phyloP scores from a whole-genome alignment of 2,113 vertebrate species.

The Sialia sialis region DNA sequence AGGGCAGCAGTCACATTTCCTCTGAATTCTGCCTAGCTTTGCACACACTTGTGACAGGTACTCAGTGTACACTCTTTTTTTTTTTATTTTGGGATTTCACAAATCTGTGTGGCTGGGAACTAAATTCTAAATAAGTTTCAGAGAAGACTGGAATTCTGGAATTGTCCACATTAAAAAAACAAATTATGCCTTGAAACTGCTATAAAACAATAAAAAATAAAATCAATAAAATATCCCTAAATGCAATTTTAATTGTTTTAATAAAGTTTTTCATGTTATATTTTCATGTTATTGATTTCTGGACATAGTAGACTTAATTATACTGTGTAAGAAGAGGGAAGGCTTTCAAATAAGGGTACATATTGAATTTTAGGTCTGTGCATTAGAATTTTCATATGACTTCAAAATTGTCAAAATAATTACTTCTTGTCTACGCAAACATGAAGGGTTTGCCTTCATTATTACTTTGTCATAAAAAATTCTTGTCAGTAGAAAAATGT shows the following conservation, averaged over 20 bases:
- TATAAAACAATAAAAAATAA: not conserved
- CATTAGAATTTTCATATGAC: not conserved
- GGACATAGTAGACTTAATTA: not conserved
- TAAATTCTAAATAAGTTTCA: not conserved
- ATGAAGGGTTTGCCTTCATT: not conserved
- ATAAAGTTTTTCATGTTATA: not conserved
- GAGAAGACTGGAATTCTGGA: not conserved
- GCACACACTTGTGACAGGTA: not conserved
- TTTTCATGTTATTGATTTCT: not conserved
- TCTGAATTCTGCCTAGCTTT: not conserved
- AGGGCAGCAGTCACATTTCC: not conserved
- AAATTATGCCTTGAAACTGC: not conserved
- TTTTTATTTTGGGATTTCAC: not conserved
- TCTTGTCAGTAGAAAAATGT: not conserved
- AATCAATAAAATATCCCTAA: not conserved
- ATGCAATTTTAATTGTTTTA: not conserved
- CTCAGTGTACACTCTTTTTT: not conserved
- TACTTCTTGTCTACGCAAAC: not conserved
- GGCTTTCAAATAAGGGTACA: not conserved
- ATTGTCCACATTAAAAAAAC: not conserved
- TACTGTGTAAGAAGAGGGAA: not conserved
- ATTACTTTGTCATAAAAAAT: not conserved
- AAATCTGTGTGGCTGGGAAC: not conserved
- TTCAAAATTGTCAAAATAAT: not conserved
- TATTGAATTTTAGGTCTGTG: not conserved